Evolutionary conservation across 2,888 invertebrate genomes (phyloP), one percentile per base, ranked within the genome.

Genomic region (Eupeodes latifasciatus): DNA sequence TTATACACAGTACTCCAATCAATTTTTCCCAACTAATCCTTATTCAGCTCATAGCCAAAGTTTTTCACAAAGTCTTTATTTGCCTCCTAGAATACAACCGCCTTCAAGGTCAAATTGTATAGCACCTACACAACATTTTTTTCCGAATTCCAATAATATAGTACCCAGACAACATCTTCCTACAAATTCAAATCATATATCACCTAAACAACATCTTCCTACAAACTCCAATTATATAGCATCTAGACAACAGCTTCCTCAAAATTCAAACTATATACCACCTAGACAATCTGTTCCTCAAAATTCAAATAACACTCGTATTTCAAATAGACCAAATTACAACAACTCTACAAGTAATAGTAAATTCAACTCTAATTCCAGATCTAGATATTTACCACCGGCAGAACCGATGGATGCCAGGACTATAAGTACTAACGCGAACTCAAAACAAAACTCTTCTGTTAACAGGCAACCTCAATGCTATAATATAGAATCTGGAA

Each of bases 391-490:
- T 49, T 3, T 49, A 16, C 27, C 49, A 49, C 47, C 47, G 4
- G 5, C 40, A 10, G 79, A 71, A 55, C 62, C 79, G 0, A 64
- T 79, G 79, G 79, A 79, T 49, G 36, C n/a, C n/a, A 34, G 6
- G 19, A 79, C 62, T 55, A 71, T n/a, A 3, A 77, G 34, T 19
- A 77, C 77, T 6, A 57, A 14, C 5, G 67, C 67, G 34, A 4
- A 11, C 12, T 77, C 57, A 14, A 59, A 66, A 19, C 51, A 57
- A 14, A 72, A 47, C 27, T 47, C 47, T 19, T 49, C n/a, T 27
- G 12, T 10, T 51, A 53, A 44, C n/a, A 40, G 14, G 27, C 66
- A 66, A 12, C 34, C 19, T 34, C 61, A 61, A 61, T 44, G 7
- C 1, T 61, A 61, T 36, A 61, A 61, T 61, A 66, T 66, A 66